Percentiles rank a stretch among this genome's conserved stretches.
phyloP scores from a whole-genome alignment of 2,888 invertebrate genomes.

The Hecatera dysodea region DNA sequence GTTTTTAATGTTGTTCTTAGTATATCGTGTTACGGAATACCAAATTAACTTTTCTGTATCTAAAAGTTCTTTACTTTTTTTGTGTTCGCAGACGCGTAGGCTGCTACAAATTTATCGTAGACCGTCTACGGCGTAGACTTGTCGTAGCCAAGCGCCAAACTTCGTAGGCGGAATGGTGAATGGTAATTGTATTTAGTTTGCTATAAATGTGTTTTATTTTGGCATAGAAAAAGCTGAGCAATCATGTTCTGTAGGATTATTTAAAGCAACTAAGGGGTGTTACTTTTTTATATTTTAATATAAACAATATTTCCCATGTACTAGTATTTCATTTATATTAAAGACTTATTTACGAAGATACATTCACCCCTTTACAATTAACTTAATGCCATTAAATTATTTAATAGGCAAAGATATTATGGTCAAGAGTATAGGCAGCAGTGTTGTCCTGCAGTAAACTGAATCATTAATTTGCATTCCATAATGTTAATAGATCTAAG shows the following conservation, averaged over 20 bases:
- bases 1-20: slow-evolving; percentile 36
- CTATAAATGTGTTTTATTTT: slow-evolving; percentile 16
- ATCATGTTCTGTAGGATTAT: not conserved
- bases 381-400: too few species aligned
- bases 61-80: slow-evolving; percentile 26
- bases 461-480: not conserved
- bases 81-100: slow-evolving; percentile 32
- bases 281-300: too few species aligned
- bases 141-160: slow-evolving; percentile 17
- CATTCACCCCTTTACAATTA: too few species aligned
- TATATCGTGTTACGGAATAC: slow-evolving; percentile 40
- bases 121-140: slow-evolving; percentile 49
- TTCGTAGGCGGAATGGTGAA: slow-evolving; percentile 3
- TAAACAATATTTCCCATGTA: too few species aligned
- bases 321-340: too few species aligned
- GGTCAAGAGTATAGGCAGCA: too few species aligned
- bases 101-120: slow-evolving; percentile 38
- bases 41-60: slow-evolving; percentile 27
- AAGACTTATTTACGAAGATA: too few species aligned
- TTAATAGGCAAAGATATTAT: not conserved
- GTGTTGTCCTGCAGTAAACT: too few species aligned
- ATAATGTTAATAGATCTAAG: not conserved
- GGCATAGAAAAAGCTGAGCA: not conserved
- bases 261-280: not conserved
- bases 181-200: not conserved